Conservation (phyloP, 2,797 vertebrate genomes). For the Lepidocolaptes lacrymiger region DNA sequence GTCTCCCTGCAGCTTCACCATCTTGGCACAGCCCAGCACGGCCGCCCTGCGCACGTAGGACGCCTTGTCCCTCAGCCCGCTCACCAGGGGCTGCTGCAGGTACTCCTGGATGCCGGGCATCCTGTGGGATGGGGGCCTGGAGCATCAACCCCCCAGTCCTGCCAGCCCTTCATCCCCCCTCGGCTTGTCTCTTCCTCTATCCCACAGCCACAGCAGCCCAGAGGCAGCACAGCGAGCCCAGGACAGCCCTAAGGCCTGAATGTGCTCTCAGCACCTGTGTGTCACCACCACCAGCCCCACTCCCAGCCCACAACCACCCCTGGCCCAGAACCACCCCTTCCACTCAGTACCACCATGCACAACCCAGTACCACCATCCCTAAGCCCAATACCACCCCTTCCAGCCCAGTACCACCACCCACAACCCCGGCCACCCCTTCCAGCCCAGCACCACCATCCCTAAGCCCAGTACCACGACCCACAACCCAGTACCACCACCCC, state of each 20-base stretch:
- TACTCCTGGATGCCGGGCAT: conserved; percentile 92
- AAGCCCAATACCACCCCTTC: no score
- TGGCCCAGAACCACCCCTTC: neutral
- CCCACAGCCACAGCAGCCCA: neutral
- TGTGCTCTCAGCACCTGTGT: neutral
- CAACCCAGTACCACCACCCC: no score
- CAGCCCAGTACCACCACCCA: no score
- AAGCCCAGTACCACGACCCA: no score
- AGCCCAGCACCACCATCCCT: no score
- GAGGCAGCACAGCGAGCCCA: neutral
- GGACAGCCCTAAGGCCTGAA: neutral
- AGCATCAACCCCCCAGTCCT: neutral
- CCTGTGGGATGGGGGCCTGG: conserved; percentile 66
- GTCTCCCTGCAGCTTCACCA: conserved; percentile 86
- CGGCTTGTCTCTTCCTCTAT: accelerated
- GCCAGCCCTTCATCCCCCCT: accelerated
- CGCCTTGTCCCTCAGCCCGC: conserved; percentile 89
- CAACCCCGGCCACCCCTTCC: no score
- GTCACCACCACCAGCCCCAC: neutral
- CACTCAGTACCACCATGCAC: no score
- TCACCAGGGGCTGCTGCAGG: conserved; percentile 89
- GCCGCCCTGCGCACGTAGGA: conserved; percentile 93
- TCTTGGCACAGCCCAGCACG: conserved; percentile 92
- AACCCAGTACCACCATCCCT: neutral
- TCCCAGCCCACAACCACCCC: neutral